A percentile compares a stretch with the other conserved stretches of the same genome.
Conservation (phyloP, 2,113 vertebrate genomes). For the Laticauda colubrina region DNA sequence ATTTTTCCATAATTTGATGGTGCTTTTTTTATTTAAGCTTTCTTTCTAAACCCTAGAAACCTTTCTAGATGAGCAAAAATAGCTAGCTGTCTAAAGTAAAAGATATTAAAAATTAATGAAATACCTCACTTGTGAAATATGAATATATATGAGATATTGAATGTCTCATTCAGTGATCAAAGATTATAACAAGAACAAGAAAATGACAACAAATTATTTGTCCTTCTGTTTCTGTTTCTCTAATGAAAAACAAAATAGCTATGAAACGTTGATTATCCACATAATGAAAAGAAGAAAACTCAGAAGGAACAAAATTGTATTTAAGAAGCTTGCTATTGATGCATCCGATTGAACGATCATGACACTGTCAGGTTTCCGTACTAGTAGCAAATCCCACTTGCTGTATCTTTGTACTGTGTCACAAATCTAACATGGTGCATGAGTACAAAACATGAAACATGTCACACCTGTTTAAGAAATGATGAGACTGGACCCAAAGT, state of each 20-base stretch:
- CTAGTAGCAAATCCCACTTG: background rate
- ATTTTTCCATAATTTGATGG: slow-evolving; percentile 29
- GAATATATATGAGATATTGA: slow-evolving; percentile 52
- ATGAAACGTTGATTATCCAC: slow-evolving; percentile 17
- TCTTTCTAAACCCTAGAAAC: slow-evolving; percentile 18
- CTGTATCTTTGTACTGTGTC: no score
- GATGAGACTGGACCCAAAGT: background rate
- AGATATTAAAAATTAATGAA: slow-evolving; percentile 49
- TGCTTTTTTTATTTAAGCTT: slow-evolving; percentile 17
- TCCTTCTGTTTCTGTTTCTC: background rate
- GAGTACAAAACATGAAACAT: background rate
- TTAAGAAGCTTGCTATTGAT: no score
- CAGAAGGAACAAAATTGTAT: background rate
- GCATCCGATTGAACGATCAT: background rate
- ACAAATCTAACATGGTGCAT: background rate
- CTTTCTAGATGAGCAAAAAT: slow-evolving; percentile 33
- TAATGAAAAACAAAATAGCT: slow-evolving; percentile 6
- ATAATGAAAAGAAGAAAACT: slow-evolving; percentile 1
- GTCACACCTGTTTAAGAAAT: background rate
- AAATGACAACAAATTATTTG: slow-evolving; percentile 49
- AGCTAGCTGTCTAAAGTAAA: slow-evolving; percentile 32
- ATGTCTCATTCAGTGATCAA: slow-evolving; percentile 35
- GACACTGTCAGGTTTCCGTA: background rate
- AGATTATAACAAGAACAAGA: slow-evolving; percentile 41
- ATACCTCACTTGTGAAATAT: slow-evolving; percentile 39